phyloP scores from a whole-genome alignment of 2,888 invertebrate genomes.

The Rhorus exstirpatorius region DNA sequence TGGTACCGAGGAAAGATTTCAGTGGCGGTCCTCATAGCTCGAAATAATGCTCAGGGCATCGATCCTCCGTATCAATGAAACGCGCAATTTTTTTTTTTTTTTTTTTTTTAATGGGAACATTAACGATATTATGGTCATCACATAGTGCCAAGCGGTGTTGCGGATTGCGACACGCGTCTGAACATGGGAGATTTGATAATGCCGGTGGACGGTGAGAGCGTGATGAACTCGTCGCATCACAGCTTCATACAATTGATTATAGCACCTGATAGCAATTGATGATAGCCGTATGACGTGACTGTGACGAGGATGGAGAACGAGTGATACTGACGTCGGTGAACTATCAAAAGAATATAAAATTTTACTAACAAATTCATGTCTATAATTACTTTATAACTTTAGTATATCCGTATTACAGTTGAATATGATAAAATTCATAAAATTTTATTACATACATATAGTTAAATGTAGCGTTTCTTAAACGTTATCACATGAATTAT shows the following conservation, averaged over 20 bases:
- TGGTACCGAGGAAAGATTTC: constrained; percentile 98
- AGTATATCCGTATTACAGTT: too few relatives aligned
- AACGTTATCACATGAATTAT: too few relatives aligned
- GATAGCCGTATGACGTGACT: constrained; percentile 96
- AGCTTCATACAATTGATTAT: constrained; percentile 97
- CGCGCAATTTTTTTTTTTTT: background rate
- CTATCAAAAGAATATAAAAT: too few relatives aligned
- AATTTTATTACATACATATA: too few relatives aligned
- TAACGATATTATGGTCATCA: constrained; percentile 86
- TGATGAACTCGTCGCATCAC: constrained; percentile 95
- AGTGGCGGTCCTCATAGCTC: constrained; percentile 85
- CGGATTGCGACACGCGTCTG: constrained; percentile 95
- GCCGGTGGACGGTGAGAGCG: constrained; percentile 95
- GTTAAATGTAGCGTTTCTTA: too few relatives aligned
- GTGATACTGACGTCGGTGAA: constrained; percentile 98
- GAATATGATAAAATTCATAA: too few relatives aligned
- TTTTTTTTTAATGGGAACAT: constrained; percentile 55
- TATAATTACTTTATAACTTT: too few relatives aligned
- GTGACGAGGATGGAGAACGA: constrained; percentile 96
- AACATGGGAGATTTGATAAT: constrained; percentile 97
- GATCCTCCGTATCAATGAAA: too few relatives aligned
- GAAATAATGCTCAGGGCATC: too few relatives aligned
- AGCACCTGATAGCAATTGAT: constrained; percentile 94
- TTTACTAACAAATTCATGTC: too few relatives aligned
- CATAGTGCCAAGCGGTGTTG: constrained; percentile 98